Percentiles rank a stretch among this genome's conserved stretches.
Evolutionary conservation across 2,797 vertebrate genomes (phyloP).

Genomic region (Leucoraja ocellata): DNA sequence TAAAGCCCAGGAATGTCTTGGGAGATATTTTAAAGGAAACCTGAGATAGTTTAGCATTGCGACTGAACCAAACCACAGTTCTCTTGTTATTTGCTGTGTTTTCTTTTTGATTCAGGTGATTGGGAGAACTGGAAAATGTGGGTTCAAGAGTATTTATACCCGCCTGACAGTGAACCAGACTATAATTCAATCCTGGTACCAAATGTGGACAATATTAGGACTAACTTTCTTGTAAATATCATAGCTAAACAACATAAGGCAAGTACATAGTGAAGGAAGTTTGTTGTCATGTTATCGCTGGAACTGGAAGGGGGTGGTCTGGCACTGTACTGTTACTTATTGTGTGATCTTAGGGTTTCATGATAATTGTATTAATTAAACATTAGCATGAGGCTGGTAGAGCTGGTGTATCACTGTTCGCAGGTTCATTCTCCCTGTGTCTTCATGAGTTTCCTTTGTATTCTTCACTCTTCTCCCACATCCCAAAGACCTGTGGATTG

Average conservation of each 20-base stretch:
- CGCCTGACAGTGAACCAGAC: slow-evolving; percentile 57
- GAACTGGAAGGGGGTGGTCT: too few relatives aligned
- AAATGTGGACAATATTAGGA: slow-evolving; percentile 64
- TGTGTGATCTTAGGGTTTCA: too few relatives aligned
- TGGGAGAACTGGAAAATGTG: slow-evolving; percentile 62
- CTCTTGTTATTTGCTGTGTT: neutral
- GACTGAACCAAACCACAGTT: neutral
- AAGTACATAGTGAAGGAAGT: neutral
- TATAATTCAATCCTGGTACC: slow-evolving; percentile 65
- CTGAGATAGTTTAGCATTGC: neutral
- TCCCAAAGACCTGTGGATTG: too few relatives aligned
- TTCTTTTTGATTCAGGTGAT: slow-evolving; percentile 47
- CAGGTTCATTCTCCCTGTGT: too few relatives aligned
- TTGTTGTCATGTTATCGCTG: neutral
- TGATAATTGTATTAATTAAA: too few relatives aligned
- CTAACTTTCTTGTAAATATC: slow-evolving; percentile 60
- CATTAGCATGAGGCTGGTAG: too few relatives aligned
- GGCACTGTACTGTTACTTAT: too few relatives aligned
- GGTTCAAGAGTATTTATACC: slow-evolving; percentile 60
- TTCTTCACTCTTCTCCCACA: too few relatives aligned
- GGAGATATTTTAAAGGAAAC: neutral
- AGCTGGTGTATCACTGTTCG: too few relatives aligned
- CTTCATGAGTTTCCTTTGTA: too few relatives aligned
- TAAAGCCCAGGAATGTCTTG: neutral
- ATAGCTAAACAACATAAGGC: slow-evolving; percentile 61